Percentiles rank a stretch among this genome's conserved stretches.
Evolutionary conservation across 2,113 vertebrate genomes (phyloP).

Genomic region (Pelecanus crispus): DNA sequence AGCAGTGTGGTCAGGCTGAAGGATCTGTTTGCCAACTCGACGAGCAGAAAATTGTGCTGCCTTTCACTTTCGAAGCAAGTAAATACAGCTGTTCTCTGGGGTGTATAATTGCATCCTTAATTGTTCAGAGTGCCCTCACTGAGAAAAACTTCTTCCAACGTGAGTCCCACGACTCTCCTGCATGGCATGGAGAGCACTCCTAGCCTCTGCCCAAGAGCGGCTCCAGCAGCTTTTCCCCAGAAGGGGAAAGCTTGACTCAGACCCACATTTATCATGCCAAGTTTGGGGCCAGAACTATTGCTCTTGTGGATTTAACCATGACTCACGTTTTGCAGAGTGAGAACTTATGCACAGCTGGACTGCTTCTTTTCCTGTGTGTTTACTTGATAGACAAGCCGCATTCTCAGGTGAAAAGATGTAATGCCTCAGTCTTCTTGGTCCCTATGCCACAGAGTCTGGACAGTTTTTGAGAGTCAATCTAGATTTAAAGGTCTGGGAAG

Average conservation of each 20-base stretch:
- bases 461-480: not conserved
- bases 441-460: not conserved
- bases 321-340: not conserved
- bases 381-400: too few species aligned
- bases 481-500: not conserved
- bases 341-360: not conserved
- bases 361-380: not conserved
- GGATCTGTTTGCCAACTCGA: not conserved
- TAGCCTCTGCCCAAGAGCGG: not conserved
- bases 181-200: not conserved
- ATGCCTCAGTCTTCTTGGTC: not conserved
- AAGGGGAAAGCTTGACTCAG: not conserved
- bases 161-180: not conserved
- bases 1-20: not conserved
- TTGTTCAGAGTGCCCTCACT: not conserved
- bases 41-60: not conserved
- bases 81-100: not conserved
- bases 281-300: not conserved
- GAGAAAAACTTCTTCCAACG: not conserved
- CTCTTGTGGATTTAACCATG: not conserved
- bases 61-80: not conserved
- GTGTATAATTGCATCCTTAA: constrained; percentile 1
- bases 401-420: not conserved
- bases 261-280: not conserved
- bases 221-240: too few species aligned